Conservation (phyloP, 2,113 vertebrate species). For the Dasyurus viverrinus region DNA sequence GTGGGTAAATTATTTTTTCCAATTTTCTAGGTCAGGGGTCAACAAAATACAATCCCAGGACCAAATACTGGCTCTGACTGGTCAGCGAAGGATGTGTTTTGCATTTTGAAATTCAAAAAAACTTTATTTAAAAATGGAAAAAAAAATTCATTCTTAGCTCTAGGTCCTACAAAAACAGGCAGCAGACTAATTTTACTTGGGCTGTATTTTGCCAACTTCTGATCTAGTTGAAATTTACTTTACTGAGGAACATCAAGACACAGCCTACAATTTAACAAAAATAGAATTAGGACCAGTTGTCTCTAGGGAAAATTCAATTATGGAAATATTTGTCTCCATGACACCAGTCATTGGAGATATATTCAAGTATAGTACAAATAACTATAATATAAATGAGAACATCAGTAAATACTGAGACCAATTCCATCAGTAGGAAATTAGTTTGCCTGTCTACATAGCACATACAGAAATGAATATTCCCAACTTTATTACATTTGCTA, state of each 20-base stretch:
- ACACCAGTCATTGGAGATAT: background rate
- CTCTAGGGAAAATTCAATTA: background rate
- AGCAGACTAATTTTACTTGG: background rate
- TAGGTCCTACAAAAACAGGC: background rate
- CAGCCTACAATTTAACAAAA: background rate
- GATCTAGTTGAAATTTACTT: background rate
- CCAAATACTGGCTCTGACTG: background rate
- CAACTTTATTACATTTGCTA: background rate
- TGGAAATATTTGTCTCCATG: background rate
- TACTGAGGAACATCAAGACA: background rate
- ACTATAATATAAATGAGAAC: background rate
- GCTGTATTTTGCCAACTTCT: background rate
- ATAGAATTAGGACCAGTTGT: background rate
- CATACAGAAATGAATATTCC: background rate
- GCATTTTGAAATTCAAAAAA: background rate
- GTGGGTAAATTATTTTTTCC: background rate
- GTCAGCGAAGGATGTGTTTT: background rate
- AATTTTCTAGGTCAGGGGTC: background rate
- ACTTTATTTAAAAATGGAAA: background rate
- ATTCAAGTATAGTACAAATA: background rate
- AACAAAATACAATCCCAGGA: background rate
- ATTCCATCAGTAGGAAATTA: background rate
- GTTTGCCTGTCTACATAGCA: background rate
- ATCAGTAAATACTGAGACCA: background rate
- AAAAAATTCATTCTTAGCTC: background rate